Conservation (phyloP, 2,797 vertebrate species). For the Pteropus rufus region DNA sequence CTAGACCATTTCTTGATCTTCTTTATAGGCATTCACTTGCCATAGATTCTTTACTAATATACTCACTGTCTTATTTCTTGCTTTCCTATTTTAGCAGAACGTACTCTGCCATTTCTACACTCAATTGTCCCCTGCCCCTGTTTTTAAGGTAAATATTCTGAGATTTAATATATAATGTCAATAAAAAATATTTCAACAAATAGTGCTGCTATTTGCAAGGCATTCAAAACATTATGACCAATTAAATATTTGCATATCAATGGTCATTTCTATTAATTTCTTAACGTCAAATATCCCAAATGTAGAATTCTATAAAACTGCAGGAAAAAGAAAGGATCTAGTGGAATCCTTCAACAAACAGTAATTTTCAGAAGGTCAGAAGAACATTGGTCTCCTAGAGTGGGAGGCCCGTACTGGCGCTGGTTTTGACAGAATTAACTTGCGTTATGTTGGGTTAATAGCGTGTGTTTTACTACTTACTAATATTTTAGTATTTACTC, state of each 20-base stretch:
- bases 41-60: background rate
- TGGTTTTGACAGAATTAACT: background rate
- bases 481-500: too few relatives aligned
- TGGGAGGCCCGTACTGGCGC: background rate
- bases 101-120: background rate
- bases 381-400: background rate
- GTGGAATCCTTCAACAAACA: background rate
- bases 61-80: background rate
- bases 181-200: background rate
- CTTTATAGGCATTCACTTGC: background rate
- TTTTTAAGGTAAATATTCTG: conserved; percentile 5
- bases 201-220: background rate
- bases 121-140: background rate
- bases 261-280: background rate
- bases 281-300: background rate
- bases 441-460: background rate
- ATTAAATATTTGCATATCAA: conserved; percentile 22
- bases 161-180: background rate
- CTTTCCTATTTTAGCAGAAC: conserved; percentile 38
- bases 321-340: background rate
- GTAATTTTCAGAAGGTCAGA: background rate
- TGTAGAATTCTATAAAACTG: background rate
- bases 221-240: conserved; percentile 19
- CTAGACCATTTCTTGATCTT: background rate
- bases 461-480: background rate